phyloP scores from a whole-genome alignment of 37 sponge, comb jelly and placozoan species.

The Theonella swinhoei region DNA sequence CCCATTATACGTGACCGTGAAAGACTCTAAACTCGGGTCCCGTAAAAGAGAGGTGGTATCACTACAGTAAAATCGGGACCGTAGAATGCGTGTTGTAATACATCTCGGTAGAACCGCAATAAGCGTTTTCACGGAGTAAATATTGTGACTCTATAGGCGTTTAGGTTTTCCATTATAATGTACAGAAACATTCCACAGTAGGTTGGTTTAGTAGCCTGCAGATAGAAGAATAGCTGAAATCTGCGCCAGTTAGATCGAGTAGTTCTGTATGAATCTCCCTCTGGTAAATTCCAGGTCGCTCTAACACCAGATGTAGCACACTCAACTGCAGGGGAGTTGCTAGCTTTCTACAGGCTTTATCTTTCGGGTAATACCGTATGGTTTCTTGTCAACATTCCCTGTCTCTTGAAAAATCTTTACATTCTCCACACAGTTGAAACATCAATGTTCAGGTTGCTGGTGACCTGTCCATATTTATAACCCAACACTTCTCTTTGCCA shows the following conservation, averaged over 20 bases:
- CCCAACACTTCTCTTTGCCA: constrained; percentile 31
- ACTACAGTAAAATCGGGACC: too few species aligned
- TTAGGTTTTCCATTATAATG: too few species aligned
- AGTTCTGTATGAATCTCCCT: constrained; percentile 27
- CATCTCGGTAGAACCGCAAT: too few species aligned
- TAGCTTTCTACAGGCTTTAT: constrained; percentile 16
- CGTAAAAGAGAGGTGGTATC: too few species aligned
- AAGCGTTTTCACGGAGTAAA: too few species aligned
- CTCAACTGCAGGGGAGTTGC: constrained; percentile 15
- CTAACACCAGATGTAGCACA: constrained; percentile 24
- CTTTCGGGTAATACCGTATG: constrained; percentile 19
- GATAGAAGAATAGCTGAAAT: not conserved
- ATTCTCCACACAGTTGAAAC: constrained; percentile 13
- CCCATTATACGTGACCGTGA: too few species aligned
- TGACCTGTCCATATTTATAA: not conserved
- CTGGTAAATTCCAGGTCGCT: constrained; percentile 20
- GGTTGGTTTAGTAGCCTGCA: constrained; percentile 25
- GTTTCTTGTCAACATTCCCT: constrained; percentile 23
- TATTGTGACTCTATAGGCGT: too few species aligned
- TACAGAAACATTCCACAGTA: too few species aligned
- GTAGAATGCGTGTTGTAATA: too few species aligned
- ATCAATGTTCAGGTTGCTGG: constrained; percentile 28
- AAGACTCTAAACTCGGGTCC: too few species aligned
- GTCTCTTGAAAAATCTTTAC: constrained; percentile 11
- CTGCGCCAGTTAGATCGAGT: not conserved